phyloP scores from a whole-genome alignment of 2,113 vertebrate genomes.

The Progne subis region DNA sequence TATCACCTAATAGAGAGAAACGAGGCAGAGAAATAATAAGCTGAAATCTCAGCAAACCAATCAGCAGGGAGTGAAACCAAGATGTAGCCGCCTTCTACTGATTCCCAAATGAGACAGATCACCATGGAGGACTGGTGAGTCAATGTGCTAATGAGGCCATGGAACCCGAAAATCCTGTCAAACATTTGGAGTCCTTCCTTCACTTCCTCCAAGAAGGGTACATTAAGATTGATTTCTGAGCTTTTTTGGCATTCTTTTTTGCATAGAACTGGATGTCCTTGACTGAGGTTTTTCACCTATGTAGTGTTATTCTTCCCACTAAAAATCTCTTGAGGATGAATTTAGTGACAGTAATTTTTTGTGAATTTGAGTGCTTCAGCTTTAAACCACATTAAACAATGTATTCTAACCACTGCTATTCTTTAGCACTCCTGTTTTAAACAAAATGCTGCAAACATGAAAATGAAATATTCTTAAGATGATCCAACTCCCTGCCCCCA shows the following conservation, averaged over 20 bases:
- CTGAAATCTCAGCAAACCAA: slow-evolving; percentile 4
- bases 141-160: background rate
- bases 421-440: background rate
- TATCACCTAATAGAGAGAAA: background rate
- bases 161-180: background rate
- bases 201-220: background rate
- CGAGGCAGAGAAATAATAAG: background rate
- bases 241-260: background rate
- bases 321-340: background rate
- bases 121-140: background rate
- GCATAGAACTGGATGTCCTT: background rate
- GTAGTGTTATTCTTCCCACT: background rate
- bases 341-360: background rate
- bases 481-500: background rate
- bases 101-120: background rate
- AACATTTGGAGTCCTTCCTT: background rate
- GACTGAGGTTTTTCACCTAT: background rate
- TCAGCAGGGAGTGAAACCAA: background rate
- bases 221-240: background rate
- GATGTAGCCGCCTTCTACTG: background rate
- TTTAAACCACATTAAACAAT: background rate
- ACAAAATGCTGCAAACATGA: background rate
- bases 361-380: background rate
- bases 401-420: background rate
- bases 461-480: background rate